These are phyloP conservation scores for Agrotis ipsilon DNA, from an alignment of 2,888 invertebrate species.

Conservation along the genomic window DNA sequence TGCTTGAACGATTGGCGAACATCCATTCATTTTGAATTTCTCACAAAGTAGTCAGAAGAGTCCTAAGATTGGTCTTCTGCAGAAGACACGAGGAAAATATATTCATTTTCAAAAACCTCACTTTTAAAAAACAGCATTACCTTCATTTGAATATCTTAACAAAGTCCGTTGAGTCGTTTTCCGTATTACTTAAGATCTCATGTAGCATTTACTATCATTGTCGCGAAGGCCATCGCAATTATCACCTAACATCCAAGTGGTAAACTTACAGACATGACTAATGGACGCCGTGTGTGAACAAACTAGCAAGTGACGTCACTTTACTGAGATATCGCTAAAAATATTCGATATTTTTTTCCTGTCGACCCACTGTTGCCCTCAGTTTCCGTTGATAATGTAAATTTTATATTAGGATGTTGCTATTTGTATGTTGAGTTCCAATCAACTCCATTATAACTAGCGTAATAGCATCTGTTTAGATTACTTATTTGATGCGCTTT, in stretches of 20 bases:
- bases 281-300: conserved; percentile 66
- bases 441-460: no score
- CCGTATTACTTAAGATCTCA: conserved; percentile 56
- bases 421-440: neutral
- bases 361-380: conserved; percentile 1
- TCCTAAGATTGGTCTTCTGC: neutral
- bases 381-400: conserved; percentile 27
- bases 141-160: conserved; percentile 40
- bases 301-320: conserved; percentile 41
- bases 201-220: conserved; percentile 62
- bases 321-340: conserved; percentile 44
- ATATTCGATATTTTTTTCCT: conserved; percentile 33
- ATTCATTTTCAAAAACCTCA: neutral
- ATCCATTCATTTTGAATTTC: no score
- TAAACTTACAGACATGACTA: conserved; percentile 77
- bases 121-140: neutral
- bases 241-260: conserved; percentile 74
- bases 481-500: neutral
- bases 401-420: neutral
- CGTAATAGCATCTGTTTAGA: neutral
- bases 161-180: conserved; percentile 37
- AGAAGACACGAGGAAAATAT: neutral
- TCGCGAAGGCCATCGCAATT: conserved; percentile 78
- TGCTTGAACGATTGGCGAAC: no score
- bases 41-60: no score